A percentile compares a stretch with the other conserved stretches of the same genome.
Conservation (phyloP, 2,113 vertebrate genomes). For the Corvus cornix region DNA sequence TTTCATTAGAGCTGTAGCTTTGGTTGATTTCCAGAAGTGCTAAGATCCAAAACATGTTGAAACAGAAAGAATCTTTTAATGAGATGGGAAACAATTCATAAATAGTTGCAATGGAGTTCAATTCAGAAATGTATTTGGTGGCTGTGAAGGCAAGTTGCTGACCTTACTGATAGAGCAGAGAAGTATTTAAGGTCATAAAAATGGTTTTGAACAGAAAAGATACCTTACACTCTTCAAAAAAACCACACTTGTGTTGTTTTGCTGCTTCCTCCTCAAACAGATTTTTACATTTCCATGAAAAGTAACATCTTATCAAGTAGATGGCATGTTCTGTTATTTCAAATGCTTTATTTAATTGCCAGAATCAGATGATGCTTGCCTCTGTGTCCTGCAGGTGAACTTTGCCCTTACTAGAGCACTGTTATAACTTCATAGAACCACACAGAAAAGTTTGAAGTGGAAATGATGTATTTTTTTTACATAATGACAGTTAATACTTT, state of each 20-base stretch:
- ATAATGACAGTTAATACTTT: neutral
- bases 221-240: neutral
- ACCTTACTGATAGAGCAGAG: neutral
- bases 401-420: neutral
- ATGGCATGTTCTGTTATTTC: neutral
- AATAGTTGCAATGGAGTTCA: neutral
- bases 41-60: constrained; percentile 7
- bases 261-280: neutral
- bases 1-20: neutral
- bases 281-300: neutral
- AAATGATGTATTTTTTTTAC: neutral
- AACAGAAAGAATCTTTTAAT: neutral
- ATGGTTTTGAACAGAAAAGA: neutral
- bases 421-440: neutral
- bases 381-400: neutral
- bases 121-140: neutral
- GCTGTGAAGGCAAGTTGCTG: neutral
- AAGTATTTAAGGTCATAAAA: neutral
- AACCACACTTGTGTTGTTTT: neutral
- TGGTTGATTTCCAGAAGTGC: constrained; percentile 20
- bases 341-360: neutral
- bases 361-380: neutral
- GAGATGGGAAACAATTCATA: neutral
- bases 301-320: neutral
- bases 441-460: neutral